Evolutionary conservation across 2,888 invertebrate species (phyloP).

Genomic region (Limnephilus marmoratus): DNA sequence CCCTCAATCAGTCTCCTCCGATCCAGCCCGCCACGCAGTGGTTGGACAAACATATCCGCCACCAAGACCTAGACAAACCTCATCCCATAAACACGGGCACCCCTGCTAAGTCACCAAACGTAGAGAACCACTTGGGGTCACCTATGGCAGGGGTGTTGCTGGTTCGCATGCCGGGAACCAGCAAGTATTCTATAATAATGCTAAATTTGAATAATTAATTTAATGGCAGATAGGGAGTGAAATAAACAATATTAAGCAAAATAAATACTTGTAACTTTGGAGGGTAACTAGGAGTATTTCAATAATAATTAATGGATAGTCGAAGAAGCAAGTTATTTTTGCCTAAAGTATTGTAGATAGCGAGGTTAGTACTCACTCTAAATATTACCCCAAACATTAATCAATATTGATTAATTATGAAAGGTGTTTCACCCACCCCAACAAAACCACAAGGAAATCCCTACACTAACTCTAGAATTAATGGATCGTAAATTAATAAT

Average conservation of each 20-base stretch:
- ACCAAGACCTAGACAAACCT: too few relatives aligned
- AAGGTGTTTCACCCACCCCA: neutral
- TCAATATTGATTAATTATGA: neutral
- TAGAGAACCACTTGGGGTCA: too few relatives aligned
- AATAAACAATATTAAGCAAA: neutral
- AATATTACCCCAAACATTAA: neutral
- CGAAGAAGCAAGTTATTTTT: neutral
- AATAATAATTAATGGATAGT: neutral
- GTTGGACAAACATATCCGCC: too few relatives aligned
- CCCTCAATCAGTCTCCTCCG: too few relatives aligned
- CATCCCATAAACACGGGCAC: too few relatives aligned
- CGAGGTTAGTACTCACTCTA: neutral
- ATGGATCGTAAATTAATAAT: neutral
- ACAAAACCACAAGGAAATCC: neutral
- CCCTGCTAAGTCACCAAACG: too few relatives aligned
- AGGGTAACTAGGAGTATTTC: neutral
- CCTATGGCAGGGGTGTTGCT: too few relatives aligned
- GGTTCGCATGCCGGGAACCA: too few relatives aligned
- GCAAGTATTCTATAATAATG: too few relatives aligned
- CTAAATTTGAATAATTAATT: too few relatives aligned
- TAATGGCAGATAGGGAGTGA: too few relatives aligned
- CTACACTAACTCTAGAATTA: neutral
- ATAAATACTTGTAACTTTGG: neutral
- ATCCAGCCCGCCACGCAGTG: too few relatives aligned
- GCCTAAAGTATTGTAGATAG: neutral